Conservation (phyloP, 2,888 invertebrate genomes). For the Fissipunctia ypsillon region DNA sequence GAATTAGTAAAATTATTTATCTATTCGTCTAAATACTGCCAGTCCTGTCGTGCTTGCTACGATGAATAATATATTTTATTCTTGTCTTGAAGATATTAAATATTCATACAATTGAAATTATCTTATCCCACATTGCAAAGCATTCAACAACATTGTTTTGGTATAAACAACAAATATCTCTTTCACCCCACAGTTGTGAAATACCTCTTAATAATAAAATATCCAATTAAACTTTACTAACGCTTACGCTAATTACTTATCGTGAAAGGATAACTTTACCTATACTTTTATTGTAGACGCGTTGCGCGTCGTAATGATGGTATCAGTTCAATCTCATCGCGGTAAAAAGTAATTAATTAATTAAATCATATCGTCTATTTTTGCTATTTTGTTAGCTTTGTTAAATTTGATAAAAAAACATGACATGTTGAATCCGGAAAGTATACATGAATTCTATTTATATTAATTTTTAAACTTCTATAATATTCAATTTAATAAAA, state of each 20-base stretch:
- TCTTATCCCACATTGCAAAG: constrained; percentile 52
- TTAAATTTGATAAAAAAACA: not conserved
- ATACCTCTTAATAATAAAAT: constrained; percentile 46
- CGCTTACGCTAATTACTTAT: constrained; percentile 21
- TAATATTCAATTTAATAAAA: constrained; percentile 15
- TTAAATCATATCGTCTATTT: not conserved
- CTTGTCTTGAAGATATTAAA: constrained; percentile 64
- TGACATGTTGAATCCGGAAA: not conserved
- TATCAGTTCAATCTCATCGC: constrained; percentile 16
- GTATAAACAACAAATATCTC: constrained; percentile 65
- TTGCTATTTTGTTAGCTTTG: not conserved
- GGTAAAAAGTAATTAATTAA: not conserved
- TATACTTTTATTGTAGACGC: constrained; percentile 12
- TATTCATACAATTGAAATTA: constrained; percentile 46
- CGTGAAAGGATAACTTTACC: constrained; percentile 7
- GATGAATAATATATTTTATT: constrained; percentile 28
- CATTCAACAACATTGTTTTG: constrained; percentile 74
- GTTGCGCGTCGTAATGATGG: not conserved
- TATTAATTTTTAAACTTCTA: not conserved
- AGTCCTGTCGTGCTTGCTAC: constrained; percentile 1
- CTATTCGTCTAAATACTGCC: not conserved
- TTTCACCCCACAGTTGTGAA: constrained; percentile 64
- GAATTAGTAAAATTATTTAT: not conserved
- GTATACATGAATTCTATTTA: constrained; percentile 11
- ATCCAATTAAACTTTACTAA: constrained; percentile 23